Percentiles rank a stretch among this genome's conserved stretches.
phyloP scores from a whole-genome alignment of 2,888 invertebrate genomes.

The Thelaira solivaga region DNA sequence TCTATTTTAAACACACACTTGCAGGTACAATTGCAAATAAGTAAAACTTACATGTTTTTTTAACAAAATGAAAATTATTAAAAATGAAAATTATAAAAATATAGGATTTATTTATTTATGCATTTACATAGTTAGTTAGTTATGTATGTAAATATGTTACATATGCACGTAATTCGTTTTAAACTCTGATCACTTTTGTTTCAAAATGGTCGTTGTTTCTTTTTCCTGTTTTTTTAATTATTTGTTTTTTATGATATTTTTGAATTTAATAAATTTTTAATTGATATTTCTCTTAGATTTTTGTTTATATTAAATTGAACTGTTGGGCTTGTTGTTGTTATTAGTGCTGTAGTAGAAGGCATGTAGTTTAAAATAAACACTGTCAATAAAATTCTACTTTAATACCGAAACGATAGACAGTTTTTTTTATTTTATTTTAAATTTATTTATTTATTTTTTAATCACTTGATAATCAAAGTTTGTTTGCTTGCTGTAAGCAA shows the following conservation, averaged over 20 bases:
- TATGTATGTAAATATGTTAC: too few species aligned
- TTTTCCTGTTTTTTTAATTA: not conserved
- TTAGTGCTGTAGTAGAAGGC: slow-evolving; percentile 16
- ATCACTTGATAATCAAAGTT: not conserved
- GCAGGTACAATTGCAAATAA: too few species aligned
- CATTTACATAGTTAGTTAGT: too few species aligned
- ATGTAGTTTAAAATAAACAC: slow-evolving; percentile 31
- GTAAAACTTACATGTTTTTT: too few species aligned
- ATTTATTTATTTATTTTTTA: not conserved
- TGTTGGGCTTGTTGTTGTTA: slow-evolving; percentile 4
- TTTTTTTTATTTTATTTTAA: slow-evolving; percentile 12
- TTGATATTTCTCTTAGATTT: slow-evolving; percentile 36
- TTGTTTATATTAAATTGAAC: slow-evolving; percentile 17
- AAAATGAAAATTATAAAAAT: too few species aligned
- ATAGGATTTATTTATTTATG: too few species aligned
- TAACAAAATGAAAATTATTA: too few species aligned
- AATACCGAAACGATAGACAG: slow-evolving; percentile 45
- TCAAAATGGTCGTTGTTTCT: not conserved
- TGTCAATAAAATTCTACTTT: slow-evolving; percentile 26
- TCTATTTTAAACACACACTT: too few species aligned
- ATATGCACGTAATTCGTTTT: too few species aligned
- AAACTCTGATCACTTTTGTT: not conserved
- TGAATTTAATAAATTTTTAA: slow-evolving; percentile 37
- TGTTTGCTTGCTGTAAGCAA: too few species aligned
- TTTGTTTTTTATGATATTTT: slow-evolving; percentile 32